A percentile compares a stretch with the other conserved stretches of the same genome.
These are phyloP conservation scores for Eciton burchellii DNA, from an alignment of 1,140 invertebrate genomes.

Conservation along the genomic window DNA sequence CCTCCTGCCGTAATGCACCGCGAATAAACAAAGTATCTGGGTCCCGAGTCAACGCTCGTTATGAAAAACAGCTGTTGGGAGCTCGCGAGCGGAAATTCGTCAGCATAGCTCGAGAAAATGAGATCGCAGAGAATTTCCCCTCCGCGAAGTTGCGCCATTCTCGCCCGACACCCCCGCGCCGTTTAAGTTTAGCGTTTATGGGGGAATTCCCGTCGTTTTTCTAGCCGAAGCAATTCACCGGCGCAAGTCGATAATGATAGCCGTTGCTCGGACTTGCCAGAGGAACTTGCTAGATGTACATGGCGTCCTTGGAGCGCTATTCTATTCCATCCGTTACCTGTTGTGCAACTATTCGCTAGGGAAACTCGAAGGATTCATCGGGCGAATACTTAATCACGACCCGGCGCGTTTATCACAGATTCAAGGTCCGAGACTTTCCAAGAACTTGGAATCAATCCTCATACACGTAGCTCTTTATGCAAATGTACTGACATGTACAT, in stretches of 20 bases:
- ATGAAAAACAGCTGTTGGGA: neutral
- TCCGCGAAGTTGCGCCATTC: neutral
- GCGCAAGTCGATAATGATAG: slow-evolving; percentile 27
- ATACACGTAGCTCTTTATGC: no score
- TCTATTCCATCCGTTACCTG: slow-evolving; percentile 38
- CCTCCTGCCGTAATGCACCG: neutral
- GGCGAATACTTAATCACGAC: slow-evolving; percentile 54
- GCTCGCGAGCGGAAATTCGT: neutral
- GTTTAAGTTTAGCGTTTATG: slow-evolving; percentile 41
- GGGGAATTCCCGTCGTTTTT: slow-evolving; percentile 43
- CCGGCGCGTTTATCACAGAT: slow-evolving; percentile 45
- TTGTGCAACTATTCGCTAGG: slow-evolving; percentile 53
- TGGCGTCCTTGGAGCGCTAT: slow-evolving; percentile 37
- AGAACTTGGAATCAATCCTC: no score
- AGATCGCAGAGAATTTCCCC: neutral
- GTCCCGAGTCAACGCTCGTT: neutral
- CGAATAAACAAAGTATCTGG: slow-evolving; percentile 14
- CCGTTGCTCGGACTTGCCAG: slow-evolving; percentile 22
- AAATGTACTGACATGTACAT: no score
- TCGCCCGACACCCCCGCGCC: neutral
- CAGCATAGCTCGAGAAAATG: slow-evolving; percentile 7
- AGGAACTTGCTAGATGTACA: slow-evolving; percentile 46
- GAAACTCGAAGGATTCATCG: slow-evolving; percentile 54
- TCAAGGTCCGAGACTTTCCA: neutral
- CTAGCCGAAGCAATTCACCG: slow-evolving; percentile 7